These are phyloP conservation scores for Hybos culiciformis DNA, from an alignment of 2,888 invertebrate species.

Conservation along the genomic window DNA sequence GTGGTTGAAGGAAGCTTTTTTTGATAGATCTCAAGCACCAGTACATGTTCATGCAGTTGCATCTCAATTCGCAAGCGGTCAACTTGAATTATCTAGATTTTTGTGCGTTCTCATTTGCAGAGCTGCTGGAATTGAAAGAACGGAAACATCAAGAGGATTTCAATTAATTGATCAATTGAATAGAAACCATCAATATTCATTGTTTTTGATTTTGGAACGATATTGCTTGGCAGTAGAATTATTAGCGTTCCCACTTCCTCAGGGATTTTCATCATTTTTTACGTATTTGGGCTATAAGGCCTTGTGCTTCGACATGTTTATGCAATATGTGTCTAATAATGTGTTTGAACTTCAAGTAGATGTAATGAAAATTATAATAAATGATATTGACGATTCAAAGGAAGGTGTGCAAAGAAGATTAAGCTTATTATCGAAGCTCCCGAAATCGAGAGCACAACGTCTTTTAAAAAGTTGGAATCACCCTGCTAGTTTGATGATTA, in stretches of 20 bases:
- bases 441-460: conserved; percentile 63
- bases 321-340: conserved; percentile 70
- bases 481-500: conserved; percentile 59
- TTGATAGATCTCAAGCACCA: conserved; percentile 43
- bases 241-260: conserved; percentile 69
- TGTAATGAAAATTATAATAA: conserved; percentile 70
- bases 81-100: conserved; percentile 63
- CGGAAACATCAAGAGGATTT: conserved; percentile 63
- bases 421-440: conserved; percentile 55
- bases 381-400: conserved; percentile 45
- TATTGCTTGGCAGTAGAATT: conserved; percentile 67
- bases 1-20: conserved; percentile 35
- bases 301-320: conserved; percentile 60
- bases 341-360: conserved; percentile 80
- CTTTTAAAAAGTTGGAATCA: conserved; percentile 65
- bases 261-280: conserved; percentile 80
- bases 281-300: conserved; percentile 73
- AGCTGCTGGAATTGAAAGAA: conserved; percentile 50
- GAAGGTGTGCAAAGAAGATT: conserved; percentile 55
- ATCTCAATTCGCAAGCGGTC: conserved; percentile 67
- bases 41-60: conserved; percentile 67
- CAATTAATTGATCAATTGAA: conserved; percentile 63
- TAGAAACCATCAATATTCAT: conserved; percentile 50
- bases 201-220: conserved; percentile 68
- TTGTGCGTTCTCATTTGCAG: conserved; percentile 62